Evolutionary conservation across 2,113 vertebrate species (phyloP).

Genomic region (Ceyx melanurus): DNA sequence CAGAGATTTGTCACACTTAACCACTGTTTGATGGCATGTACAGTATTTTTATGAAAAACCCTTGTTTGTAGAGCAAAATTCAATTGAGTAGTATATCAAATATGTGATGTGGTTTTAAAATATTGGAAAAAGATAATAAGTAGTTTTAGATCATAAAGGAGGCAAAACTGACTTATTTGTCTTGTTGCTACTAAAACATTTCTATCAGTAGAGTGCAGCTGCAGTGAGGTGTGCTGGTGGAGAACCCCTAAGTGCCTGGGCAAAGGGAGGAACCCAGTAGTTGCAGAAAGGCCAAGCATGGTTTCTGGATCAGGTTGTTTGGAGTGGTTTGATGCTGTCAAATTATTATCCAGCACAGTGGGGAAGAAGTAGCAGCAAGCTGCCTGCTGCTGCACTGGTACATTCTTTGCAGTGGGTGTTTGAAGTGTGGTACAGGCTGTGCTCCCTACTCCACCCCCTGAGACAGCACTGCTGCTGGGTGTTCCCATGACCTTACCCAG

Average conservation of each 20-base stretch:
- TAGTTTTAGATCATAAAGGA: neutral
- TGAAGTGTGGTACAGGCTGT: neutral
- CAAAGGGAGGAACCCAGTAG: neutral
- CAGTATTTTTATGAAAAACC: neutral
- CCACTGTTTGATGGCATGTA: neutral
- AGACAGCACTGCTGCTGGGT: neutral
- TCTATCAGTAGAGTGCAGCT: neutral
- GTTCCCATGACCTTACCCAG: neutral
- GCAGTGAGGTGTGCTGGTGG: accelerated
- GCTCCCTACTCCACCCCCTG: accelerated
- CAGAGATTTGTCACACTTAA: neutral
- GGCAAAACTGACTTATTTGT: neutral
- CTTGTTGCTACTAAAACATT: neutral
- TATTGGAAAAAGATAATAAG: neutral
- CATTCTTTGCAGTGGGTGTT: neutral
- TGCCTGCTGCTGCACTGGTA: neutral
- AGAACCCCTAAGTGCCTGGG: neutral
- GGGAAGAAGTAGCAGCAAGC: neutral
- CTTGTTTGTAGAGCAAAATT: neutral
- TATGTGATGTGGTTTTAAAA: neutral
- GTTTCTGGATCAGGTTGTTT: neutral
- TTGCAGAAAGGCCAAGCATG: neutral
- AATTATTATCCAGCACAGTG: neutral
- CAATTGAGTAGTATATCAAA: neutral
- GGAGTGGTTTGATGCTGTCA: neutral